Conservation (phyloP, 2,888 invertebrate genomes). For the Neoitamus cyanurus region DNA sequence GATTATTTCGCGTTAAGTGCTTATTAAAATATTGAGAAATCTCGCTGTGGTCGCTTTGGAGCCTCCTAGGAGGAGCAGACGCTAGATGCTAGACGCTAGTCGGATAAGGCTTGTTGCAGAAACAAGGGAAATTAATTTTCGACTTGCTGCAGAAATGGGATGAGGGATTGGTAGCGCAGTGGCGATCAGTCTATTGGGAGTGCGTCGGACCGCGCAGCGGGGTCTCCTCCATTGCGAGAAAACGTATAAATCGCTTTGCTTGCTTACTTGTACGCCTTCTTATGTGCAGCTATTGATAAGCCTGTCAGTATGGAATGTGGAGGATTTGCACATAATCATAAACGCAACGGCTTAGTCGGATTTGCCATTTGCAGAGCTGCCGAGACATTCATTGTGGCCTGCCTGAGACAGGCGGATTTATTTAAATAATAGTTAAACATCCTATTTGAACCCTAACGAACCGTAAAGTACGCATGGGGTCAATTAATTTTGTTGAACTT, state of each 20-base stretch:
- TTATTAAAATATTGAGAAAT: constrained; percentile 16
- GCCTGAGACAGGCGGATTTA: not conserved
- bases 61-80: not conserved
- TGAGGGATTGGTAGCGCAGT: not conserved
- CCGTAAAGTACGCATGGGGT: too few species aligned
- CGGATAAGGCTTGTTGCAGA: not conserved
- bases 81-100: not conserved
- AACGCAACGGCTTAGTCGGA: not conserved
- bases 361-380: not conserved
- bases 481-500: too few species aligned
- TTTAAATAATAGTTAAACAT: too few species aligned
- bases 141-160: not conserved
- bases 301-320: not conserved
- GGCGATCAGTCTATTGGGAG: not conserved
- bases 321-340: not conserved
- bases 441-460: too few species aligned
- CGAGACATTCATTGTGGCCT: not conserved
- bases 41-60: not conserved
- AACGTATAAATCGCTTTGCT: not conserved
- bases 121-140: not conserved
- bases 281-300: not conserved
- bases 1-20: not conserved
- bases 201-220: not conserved
- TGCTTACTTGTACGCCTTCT: not conserved
- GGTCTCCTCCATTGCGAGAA: not conserved